These are phyloP conservation scores for Caradrina kadenii DNA, from an alignment of 2,888 invertebrate genomes.

Conservation along the genomic window DNA sequence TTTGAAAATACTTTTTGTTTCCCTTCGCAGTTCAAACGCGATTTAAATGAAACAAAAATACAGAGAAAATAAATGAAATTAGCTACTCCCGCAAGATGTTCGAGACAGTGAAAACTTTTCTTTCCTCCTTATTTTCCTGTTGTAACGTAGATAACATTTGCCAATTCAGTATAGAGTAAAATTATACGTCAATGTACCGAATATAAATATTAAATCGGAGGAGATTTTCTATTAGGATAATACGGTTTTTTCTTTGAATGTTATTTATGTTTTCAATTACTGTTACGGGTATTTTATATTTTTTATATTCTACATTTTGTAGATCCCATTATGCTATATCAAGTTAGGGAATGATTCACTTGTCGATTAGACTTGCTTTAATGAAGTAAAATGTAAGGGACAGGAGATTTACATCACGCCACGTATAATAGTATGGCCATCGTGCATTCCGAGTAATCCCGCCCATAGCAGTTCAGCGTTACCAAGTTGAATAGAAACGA, in stretches of 20 bases:
- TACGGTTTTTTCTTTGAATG: conserved; percentile 3
- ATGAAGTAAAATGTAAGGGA: conserved; percentile 18
- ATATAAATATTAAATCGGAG: conserved; percentile 31
- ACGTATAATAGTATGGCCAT: conserved; percentile 31
- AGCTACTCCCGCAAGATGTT: conserved; percentile 53
- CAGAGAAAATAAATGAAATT: conserved; percentile 67
- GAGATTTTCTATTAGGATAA: conserved; percentile 16
- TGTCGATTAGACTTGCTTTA: background rate
- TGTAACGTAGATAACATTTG: conserved; percentile 32
- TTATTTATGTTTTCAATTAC: conserved; percentile 23
- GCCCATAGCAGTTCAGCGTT: conserved; percentile 46
- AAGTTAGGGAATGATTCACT: conserved; percentile 3
- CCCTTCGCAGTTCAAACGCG: conserved; percentile 52
- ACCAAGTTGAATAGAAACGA: conserved; percentile 56
- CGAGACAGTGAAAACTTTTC: conserved; percentile 42
- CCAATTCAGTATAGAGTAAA: conserved; percentile 41
- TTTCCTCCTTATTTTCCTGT: conserved; percentile 51
- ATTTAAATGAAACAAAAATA: conserved; percentile 62
- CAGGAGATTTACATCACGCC: conserved; percentile 21
- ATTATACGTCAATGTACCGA: conserved; percentile 27
- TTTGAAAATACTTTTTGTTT: conserved; percentile 43
- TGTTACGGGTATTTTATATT: background rate
- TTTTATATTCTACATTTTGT: background rate
- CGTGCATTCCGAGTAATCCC: conserved; percentile 44
- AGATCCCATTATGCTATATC: background rate